These are phyloP conservation scores for Capitella teleta DNA, from an alignment of 1,140 invertebrate species.

Conservation along the genomic window DNA sequence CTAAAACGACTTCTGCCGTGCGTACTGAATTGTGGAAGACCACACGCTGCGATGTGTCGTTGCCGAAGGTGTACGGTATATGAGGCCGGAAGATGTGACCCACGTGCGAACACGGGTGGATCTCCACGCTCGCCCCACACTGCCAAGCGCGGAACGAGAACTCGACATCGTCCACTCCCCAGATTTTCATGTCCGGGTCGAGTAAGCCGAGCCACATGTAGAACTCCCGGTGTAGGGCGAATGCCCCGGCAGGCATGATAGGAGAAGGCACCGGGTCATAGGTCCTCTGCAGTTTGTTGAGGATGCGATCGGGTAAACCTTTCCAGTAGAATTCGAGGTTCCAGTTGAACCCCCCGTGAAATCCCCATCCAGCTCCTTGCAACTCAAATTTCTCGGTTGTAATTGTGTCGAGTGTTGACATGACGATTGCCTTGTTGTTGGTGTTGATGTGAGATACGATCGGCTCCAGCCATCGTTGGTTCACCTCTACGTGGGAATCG, in stretches of 20 bases:
- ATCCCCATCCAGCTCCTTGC: not conserved
- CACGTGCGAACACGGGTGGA: constrained; percentile 89
- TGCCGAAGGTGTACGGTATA: not conserved
- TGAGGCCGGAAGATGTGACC: constrained; percentile 70
- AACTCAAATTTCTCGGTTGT: constrained; percentile 83
- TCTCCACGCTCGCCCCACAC: constrained; percentile 49
- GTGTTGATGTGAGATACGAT: constrained; percentile 75
- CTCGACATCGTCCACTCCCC: constrained; percentile 95
- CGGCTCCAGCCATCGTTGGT: constrained; percentile 71
- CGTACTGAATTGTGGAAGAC: not conserved
- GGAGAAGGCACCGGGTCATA: constrained; percentile 52
- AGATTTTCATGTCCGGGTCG: constrained; percentile 93
- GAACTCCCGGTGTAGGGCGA: constrained; percentile 75
- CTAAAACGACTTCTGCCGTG: not conserved
- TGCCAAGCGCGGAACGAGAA: constrained; percentile 94
- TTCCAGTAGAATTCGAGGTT: constrained; percentile 68
- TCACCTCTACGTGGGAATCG: constrained; percentile 79
- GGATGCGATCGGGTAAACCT: constrained; percentile 78
- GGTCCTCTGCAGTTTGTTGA: constrained; percentile 72
- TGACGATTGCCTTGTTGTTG: constrained; percentile 63
- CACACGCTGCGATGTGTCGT: not conserved
- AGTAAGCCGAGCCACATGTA: constrained; percentile 85
- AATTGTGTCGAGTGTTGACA: constrained; percentile 91
- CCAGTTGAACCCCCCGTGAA: constrained; percentile 10
- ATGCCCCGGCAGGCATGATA: constrained; percentile 89